phyloP scores from a whole-genome alignment of 2,113 vertebrate genomes.

The Odocoileus hemionus region DNA sequence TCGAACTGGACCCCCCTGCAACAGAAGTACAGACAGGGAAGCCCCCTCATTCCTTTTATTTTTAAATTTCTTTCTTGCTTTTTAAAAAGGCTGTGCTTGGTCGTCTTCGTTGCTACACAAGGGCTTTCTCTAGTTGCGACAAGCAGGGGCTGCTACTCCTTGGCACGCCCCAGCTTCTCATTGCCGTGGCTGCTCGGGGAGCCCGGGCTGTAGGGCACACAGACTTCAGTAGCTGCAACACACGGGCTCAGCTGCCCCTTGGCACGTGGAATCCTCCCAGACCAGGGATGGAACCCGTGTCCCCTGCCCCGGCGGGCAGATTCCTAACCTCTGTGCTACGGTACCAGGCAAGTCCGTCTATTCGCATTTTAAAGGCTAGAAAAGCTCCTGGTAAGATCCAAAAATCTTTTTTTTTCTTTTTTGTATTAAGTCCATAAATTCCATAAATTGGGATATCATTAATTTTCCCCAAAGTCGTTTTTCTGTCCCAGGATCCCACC shows the following conservation, averaged over 20 bases:
- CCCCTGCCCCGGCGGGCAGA: not conserved
- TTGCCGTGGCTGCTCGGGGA: accelerated
- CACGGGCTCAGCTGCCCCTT: not conserved
- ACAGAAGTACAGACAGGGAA: not conserved
- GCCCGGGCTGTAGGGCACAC: accelerated
- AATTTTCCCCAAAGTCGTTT: accelerated
- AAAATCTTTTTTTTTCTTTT: not conserved
- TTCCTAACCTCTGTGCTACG: not conserved
- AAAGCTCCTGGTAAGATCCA: not conserved
- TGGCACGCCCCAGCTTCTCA: accelerated
- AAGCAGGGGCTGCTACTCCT: not conserved
- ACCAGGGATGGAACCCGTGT: not conserved
- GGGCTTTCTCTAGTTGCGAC: not conserved
- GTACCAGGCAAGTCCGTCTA: not conserved
- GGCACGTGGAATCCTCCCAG: not conserved
- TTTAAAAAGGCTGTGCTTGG: not conserved
- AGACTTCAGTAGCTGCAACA: not conserved
- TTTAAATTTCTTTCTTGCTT: not conserved
- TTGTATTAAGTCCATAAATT: not conserved
- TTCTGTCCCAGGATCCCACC: not conserved
- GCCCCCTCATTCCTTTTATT: not conserved
- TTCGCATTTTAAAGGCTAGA: not conserved
- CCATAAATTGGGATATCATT: not conserved
- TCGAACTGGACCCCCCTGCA: not conserved
- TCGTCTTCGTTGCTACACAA: not conserved